Evolutionary conservation across 1,140 invertebrate species (phyloP).

Genomic region (Conus betulinus): DNA sequence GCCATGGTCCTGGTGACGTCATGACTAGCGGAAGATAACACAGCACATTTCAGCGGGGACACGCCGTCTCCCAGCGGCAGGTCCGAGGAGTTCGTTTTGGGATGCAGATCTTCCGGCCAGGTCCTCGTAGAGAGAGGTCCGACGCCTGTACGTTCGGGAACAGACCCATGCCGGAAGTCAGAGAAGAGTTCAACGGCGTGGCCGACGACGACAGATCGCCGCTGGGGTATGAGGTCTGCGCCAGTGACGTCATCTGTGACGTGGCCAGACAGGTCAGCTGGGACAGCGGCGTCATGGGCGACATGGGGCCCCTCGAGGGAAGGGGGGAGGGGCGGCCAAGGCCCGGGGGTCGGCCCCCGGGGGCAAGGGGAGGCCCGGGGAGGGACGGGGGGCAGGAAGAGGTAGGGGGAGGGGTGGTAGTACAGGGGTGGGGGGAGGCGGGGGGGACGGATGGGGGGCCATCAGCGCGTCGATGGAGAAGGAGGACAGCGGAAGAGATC

Average conservation of each 20-base stretch:
- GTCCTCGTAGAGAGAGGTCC: not conserved
- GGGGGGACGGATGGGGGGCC: slow-evolving; percentile 40
- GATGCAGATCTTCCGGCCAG: not conserved
- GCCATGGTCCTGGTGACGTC: not conserved
- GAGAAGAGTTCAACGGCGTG: not conserved
- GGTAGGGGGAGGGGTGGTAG: slow-evolving; percentile 44
- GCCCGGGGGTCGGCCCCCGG: slow-evolving; percentile 36
- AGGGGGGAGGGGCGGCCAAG: not conserved
- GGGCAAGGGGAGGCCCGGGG: not conserved
- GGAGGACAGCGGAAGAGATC: slow-evolving; percentile 34
- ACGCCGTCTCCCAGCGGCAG: not conserved
- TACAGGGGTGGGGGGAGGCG: slow-evolving; percentile 37
- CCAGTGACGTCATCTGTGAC: slow-evolving; percentile 18
- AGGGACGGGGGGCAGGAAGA: slow-evolving; percentile 31
- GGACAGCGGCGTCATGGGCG: slow-evolving; percentile 15
- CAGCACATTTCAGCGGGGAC: not conserved
- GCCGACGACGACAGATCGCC: not conserved
- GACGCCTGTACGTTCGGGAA: not conserved
- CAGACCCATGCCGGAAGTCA: not conserved
- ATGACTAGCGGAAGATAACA: slow-evolving; percentile 1
- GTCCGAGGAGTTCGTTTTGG: not conserved
- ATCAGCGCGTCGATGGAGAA: slow-evolving; percentile 54
- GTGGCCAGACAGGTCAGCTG: slow-evolving; percentile 25
- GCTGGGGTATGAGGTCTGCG: not conserved
- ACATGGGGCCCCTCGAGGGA: slow-evolving; percentile 27